phyloP scores from a whole-genome alignment of 1,140 invertebrate species.

The Drosophila pachea region DNA sequence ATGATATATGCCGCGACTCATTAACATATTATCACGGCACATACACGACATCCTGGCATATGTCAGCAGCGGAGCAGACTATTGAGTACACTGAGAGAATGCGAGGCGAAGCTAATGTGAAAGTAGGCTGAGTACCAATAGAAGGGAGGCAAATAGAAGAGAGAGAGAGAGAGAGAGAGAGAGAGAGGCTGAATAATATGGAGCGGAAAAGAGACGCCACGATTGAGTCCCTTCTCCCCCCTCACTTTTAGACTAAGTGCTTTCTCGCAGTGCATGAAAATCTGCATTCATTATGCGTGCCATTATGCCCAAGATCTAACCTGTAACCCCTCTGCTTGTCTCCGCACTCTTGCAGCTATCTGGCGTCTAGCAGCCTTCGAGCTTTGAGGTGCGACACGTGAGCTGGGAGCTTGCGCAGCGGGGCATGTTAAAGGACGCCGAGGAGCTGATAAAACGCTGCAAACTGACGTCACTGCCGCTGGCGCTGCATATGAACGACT shows the following conservation, averaged over 20 bases:
- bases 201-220: too few species aligned
- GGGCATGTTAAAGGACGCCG: constrained; percentile 76
- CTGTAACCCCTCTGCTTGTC: constrained; percentile 13
- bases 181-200: too few species aligned
- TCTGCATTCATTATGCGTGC: constrained; percentile 57
- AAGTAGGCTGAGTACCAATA: too few species aligned
- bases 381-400: constrained; percentile 44
- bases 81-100: neutral
- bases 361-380: constrained; percentile 19
- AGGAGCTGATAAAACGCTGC: constrained; percentile 72
- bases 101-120: too few species aligned
- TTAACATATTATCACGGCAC: constrained; percentile 78
- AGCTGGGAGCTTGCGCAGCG: constrained; percentile 21
- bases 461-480: constrained; percentile 63
- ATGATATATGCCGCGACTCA: constrained; percentile 78
- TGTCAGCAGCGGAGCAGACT: constrained; percentile 61
- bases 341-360: constrained; percentile 12
- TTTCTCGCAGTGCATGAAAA: neutral
- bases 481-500: constrained; percentile 63
- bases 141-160: too few species aligned
- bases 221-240: too few species aligned
- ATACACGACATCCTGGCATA: constrained; percentile 56
- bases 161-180: too few species aligned
- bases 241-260: too few species aligned
- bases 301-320: constrained; percentile 43